These are phyloP conservation scores for Himalopsyche kuldschensis DNA, from an alignment of 2,888 invertebrate species.

Conservation along the genomic window DNA sequence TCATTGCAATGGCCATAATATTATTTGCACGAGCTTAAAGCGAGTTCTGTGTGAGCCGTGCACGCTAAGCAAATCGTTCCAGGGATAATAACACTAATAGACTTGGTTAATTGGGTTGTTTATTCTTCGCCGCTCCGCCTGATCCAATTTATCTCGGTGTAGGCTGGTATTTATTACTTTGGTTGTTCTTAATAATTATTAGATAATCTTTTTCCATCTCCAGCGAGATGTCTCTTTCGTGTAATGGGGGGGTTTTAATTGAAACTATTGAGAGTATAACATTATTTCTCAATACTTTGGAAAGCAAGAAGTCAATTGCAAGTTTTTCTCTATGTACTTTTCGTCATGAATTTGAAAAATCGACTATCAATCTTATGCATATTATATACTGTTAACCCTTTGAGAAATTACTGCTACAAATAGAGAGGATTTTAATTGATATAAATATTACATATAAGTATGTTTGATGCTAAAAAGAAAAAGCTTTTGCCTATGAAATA, in stretches of 20 bases:
- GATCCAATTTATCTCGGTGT: neutral
- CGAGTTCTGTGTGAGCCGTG: neutral
- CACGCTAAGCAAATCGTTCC: neutral
- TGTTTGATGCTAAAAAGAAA: too few species aligned
- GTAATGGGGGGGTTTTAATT: neutral
- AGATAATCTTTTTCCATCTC: neutral
- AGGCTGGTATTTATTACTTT: neutral
- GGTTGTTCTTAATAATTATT: neutral
- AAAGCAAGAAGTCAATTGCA: too few species aligned
- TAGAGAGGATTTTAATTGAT: too few species aligned
- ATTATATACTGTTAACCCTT: too few species aligned
- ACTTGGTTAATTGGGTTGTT: conserved; percentile 15
- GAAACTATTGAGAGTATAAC: neutral
- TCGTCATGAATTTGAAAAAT: too few species aligned
- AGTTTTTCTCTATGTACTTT: too few species aligned
- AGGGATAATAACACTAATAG: conserved; percentile 15
- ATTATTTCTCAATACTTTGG: too few species aligned
- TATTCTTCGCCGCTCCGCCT: neutral
- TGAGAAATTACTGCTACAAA: too few species aligned
- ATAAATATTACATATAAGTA: too few species aligned
- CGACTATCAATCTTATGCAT: too few species aligned
- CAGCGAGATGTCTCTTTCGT: neutral
- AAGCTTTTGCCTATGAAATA: too few species aligned
- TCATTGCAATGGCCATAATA: too few species aligned
- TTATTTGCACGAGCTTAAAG: neutral